A percentile compares a stretch with the other conserved stretches of the same genome.
phyloP scores from a whole-genome alignment of 2,113 vertebrate species.

The Morone saxatilis region DNA sequence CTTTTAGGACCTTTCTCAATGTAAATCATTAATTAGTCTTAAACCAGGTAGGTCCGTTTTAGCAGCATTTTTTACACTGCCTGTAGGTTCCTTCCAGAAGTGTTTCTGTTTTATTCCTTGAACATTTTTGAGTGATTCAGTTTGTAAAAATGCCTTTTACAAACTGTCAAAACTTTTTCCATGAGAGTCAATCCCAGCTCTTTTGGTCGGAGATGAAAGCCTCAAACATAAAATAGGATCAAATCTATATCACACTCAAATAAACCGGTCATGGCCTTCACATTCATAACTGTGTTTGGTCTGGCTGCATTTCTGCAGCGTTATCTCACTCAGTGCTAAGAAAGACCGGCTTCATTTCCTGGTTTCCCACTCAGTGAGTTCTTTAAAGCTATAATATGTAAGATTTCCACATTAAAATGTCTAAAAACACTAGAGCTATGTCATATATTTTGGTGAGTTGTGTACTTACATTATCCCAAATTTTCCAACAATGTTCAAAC shows the following conservation, averaged over 20 bases:
- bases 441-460: too few relatives aligned
- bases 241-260: neutral
- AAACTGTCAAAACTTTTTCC: neutral
- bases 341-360: neutral
- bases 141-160: neutral
- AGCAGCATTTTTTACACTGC: neutral
- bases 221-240: neutral
- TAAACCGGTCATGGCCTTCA: neutral
- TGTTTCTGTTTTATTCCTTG: neutral
- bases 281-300: neutral
- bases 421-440: too few relatives aligned
- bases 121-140: neutral
- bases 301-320: neutral
- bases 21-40: slow-evolving; percentile 6
- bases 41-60: neutral
- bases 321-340: neutral
- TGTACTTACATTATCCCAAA: too few relatives aligned
- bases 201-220: neutral
- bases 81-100: neutral
- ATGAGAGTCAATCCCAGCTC: neutral
- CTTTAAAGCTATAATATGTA: neutral
- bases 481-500: too few relatives aligned
- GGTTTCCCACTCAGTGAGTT: neutral
- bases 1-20: slow-evolving; percentile 27
- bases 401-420: too few relatives aligned